Percentiles rank a stretch among this genome's conserved stretches.
These are phyloP conservation scores for Schizotus pectinicornis DNA, from an alignment of 2,888 invertebrate species.

Conservation along the genomic window DNA sequence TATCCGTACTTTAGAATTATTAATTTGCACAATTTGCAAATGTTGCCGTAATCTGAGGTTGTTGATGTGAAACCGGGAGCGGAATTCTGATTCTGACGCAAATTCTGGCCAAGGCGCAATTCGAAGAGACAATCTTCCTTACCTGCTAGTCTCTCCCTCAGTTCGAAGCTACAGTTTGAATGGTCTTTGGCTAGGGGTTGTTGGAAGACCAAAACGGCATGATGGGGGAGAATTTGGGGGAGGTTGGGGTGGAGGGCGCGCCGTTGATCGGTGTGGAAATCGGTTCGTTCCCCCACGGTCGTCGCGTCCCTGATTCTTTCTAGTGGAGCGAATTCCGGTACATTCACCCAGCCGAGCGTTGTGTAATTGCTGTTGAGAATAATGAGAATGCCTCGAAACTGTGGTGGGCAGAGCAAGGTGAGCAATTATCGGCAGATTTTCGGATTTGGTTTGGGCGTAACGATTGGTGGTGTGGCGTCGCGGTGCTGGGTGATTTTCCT, in stretches of 20 bases:
- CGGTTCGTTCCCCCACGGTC: slow-evolving; percentile 3
- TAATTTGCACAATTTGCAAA: slow-evolving; percentile 13
- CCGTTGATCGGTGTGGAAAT: slow-evolving; percentile 1
- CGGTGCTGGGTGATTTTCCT: slow-evolving; percentile 19
- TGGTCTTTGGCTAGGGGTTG: too few species aligned
- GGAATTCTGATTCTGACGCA: too few species aligned
- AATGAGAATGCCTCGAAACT: too few species aligned
- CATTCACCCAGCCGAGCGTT: slow-evolving; percentile 9
- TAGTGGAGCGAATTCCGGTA: slow-evolving; percentile 17
- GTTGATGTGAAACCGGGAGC: slow-evolving; percentile 2
- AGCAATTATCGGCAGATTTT: background rate
- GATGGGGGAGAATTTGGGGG: too few species aligned
- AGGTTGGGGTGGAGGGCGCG: background rate
- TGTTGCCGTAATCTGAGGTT: slow-evolving; percentile 4
- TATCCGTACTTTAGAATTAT: background rate
- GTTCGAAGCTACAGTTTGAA: too few species aligned
- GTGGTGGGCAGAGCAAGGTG: too few species aligned
- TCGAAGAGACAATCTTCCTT: too few species aligned
- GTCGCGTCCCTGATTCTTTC: background rate
- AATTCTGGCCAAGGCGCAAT: too few species aligned
- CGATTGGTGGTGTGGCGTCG: background rate
- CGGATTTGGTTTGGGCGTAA: slow-evolving; percentile 5
- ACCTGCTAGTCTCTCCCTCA: too few species aligned
- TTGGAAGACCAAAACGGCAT: too few species aligned
- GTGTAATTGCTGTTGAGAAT: background rate